These are phyloP conservation scores for Cervus canadensis DNA, from an alignment of 2,113 vertebrate species.

Conservation along the genomic window DNA sequence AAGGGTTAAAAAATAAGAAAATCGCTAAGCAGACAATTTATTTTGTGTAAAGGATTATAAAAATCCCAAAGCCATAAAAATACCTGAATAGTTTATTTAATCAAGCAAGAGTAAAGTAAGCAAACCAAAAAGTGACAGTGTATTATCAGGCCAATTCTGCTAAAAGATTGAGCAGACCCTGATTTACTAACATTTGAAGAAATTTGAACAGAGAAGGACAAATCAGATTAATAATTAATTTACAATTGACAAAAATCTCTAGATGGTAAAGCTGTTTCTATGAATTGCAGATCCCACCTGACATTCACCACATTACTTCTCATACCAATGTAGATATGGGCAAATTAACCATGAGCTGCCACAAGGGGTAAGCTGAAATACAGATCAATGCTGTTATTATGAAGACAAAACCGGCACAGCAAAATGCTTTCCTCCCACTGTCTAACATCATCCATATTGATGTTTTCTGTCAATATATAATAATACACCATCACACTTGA, in stretches of 20 bases:
- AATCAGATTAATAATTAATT: slow-evolving; percentile 69
- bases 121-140: background rate
- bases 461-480: slow-evolving; percentile 76
- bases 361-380: slow-evolving; percentile 48
- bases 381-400: slow-evolving; percentile 75
- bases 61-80: background rate
- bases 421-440: slow-evolving; percentile 69
- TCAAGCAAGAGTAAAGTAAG: background rate
- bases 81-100: background rate
- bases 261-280: slow-evolving; percentile 6
- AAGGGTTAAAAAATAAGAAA: background rate
- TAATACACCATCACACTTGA: slow-evolving; percentile 75
- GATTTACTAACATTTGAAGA: slow-evolving; percentile 39
- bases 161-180: background rate
- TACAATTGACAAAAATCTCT: slow-evolving; percentile 61
- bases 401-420: slow-evolving; percentile 67
- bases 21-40: background rate
- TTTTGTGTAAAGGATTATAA: background rate
- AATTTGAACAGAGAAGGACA: slow-evolving; percentile 48
- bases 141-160: background rate
- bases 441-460: slow-evolving; percentile 74
- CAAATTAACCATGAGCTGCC: slow-evolving; percentile 66
- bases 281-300: slow-evolving; percentile 38
- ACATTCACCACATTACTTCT: slow-evolving; percentile 45
- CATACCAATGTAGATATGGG: slow-evolving; percentile 40